These are phyloP conservation scores for Seriola aureovittata DNA, from an alignment of 2,113 vertebrate genomes.

Conservation along the genomic window DNA sequence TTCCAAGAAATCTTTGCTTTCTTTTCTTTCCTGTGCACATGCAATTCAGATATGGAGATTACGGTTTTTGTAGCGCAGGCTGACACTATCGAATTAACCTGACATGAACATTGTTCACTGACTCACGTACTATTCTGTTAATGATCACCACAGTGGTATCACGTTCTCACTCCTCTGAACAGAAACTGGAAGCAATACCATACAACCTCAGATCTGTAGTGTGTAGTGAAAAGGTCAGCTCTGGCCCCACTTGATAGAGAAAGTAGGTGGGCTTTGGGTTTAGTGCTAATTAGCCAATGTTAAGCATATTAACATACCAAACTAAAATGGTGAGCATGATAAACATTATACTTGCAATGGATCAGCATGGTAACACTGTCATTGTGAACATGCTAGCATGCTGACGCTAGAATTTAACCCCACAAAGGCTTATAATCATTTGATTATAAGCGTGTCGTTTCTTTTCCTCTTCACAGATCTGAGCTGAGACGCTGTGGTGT, in stretches of 20 bases:
- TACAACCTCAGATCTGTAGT: neutral
- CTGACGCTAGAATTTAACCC: neutral
- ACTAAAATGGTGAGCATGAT: neutral
- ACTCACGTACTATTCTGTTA: conserved; percentile 19
- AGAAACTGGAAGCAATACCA: conserved; percentile 32
- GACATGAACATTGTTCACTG: conserved; percentile 25
- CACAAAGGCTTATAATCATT: neutral
- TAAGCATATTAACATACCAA: neutral
- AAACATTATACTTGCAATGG: neutral
- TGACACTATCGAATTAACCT: conserved; percentile 47
- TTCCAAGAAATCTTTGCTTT: conserved; percentile 53
- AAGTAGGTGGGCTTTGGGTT: neutral
- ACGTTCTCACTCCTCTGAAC: conserved; percentile 7
- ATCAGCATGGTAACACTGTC: neutral
- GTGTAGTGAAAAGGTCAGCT: neutral
- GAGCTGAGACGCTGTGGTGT: conserved; percentile 30
- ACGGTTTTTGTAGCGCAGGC: neutral
- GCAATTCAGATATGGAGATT: conserved; percentile 21
- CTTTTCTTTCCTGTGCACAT: conserved; percentile 22
- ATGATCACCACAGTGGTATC: conserved; percentile 23
- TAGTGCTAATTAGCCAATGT: neutral
- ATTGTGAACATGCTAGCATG: neutral
- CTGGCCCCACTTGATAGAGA: neutral
- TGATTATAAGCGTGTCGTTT: conserved; percentile 28
- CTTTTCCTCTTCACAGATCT: conserved; percentile 57